Evolutionary conservation across 2,797 vertebrate species (phyloP).

Genomic region (Hipposideros larvatus): DNA sequence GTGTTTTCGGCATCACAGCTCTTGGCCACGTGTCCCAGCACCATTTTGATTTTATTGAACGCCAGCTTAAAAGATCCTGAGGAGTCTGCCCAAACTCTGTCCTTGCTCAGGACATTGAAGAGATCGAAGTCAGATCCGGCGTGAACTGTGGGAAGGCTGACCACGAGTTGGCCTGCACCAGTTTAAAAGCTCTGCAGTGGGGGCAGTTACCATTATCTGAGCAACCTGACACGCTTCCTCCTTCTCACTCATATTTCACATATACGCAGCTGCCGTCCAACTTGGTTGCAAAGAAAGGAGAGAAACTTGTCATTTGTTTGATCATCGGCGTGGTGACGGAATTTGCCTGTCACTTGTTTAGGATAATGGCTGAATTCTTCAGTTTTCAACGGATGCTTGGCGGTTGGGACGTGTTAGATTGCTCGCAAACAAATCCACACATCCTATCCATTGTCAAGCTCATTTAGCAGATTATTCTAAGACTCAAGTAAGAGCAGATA

Average conservation of each 20-base stretch:
- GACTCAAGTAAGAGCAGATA: conserved; percentile 28
- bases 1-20: conserved; percentile 55
- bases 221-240: neutral
- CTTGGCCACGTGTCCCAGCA: neutral
- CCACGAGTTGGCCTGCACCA: fast-evolving
- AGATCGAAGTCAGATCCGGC: fast-evolving
- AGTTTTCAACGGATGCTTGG: conserved; percentile 64
- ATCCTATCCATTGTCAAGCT: conserved; percentile 57
- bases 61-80: conserved; percentile 58
- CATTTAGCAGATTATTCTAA: conserved; percentile 73
- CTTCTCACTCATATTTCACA: conserved; percentile 13
- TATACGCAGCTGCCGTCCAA: neutral
- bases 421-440: conserved; percentile 55
- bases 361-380: conserved; percentile 70
- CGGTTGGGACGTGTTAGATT: conserved; percentile 50
- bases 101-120: neutral
- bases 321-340: conserved; percentile 27
- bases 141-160: fast-evolving
- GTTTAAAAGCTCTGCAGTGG: fast-evolving
- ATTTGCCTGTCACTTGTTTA: conserved; percentile 76
- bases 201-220: neutral
- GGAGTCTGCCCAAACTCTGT: neutral
- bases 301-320: conserved; percentile 71
- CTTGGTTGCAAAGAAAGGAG: conserved; percentile 65
- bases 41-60: conserved; percentile 64